Evolutionary conservation across 1,140 invertebrate species (phyloP).

Genomic region (Zeugodacus cucurbitae): DNA sequence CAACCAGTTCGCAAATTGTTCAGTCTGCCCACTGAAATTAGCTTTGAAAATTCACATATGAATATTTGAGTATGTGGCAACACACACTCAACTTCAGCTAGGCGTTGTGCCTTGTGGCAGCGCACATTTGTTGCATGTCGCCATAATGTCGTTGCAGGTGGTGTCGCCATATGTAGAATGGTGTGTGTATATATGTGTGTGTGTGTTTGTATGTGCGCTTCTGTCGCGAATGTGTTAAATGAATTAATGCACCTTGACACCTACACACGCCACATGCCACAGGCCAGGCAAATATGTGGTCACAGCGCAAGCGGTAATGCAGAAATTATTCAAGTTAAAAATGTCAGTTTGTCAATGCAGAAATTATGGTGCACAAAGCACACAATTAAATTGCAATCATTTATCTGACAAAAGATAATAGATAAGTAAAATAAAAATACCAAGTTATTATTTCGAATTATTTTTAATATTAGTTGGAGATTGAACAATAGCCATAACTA

Average conservation of each 20-base stretch:
- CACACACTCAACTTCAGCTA: neutral
- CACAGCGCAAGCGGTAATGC: neutral
- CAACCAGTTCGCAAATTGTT: neutral
- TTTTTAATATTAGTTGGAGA: neutral
- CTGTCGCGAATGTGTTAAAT: neutral
- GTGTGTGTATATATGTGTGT: neutral
- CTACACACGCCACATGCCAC: constrained; percentile 29
- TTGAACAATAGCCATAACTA: neutral
- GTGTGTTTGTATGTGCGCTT: neutral
- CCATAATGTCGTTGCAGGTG: constrained; percentile 10
- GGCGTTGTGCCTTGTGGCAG: neutral
- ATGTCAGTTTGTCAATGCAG: neutral
- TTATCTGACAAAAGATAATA: neutral
- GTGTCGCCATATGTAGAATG: neutral
- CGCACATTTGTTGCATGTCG: constrained; percentile 25
- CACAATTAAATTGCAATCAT: constrained; percentile 12
- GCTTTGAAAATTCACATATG: constrained; percentile 10
- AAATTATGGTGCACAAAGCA: constrained; percentile 3
- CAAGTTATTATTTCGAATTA: neutral
- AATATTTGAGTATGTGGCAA: neutral
- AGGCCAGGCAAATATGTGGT: neutral
- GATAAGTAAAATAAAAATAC: neutral
- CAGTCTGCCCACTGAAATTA: constrained; percentile 32
- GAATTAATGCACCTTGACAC: constrained; percentile 32
- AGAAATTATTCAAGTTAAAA: constrained; percentile 12